Evolutionary conservation across 2,113 vertebrate species (phyloP).

Genomic region (Apodemus speciosus): DNA sequence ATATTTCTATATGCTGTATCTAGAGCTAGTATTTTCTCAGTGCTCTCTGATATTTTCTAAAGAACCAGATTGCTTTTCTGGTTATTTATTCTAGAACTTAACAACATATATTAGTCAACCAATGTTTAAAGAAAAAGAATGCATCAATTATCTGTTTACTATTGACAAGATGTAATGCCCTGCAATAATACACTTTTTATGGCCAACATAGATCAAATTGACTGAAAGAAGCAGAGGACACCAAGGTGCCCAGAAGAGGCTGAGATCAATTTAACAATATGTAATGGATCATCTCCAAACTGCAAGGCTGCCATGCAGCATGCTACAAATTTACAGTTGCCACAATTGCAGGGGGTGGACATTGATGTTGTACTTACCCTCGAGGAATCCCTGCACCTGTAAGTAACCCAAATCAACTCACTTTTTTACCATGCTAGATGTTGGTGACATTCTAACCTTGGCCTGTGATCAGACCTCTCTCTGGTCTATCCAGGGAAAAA

Average conservation of each 20-base stretch:
- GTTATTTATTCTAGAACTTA: background rate
- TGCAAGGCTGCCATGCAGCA: background rate
- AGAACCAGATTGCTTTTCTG: background rate
- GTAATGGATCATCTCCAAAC: background rate
- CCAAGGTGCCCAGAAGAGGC: background rate
- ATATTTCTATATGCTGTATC: background rate
- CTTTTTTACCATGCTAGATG: background rate
- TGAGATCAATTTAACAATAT: background rate
- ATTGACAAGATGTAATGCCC: background rate
- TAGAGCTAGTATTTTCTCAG: too few species aligned
- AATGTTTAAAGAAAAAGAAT: background rate
- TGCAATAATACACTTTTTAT: background rate
- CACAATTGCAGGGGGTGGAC: background rate
- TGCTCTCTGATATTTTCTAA: background rate
- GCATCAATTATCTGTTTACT: background rate
- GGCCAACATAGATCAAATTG: background rate
- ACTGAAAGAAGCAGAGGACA: background rate
- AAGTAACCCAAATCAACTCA: background rate
- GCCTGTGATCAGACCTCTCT: background rate
- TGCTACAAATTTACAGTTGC: rapidly evolving
- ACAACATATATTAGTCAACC: background rate
- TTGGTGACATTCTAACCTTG: background rate
- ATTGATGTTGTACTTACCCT: background rate
- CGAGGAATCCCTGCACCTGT: background rate
- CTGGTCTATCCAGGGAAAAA: background rate